These are phyloP conservation scores for Pollimyrus isidori DNA, from an alignment of 2,113 vertebrate genomes.

Conservation along the genomic window DNA sequence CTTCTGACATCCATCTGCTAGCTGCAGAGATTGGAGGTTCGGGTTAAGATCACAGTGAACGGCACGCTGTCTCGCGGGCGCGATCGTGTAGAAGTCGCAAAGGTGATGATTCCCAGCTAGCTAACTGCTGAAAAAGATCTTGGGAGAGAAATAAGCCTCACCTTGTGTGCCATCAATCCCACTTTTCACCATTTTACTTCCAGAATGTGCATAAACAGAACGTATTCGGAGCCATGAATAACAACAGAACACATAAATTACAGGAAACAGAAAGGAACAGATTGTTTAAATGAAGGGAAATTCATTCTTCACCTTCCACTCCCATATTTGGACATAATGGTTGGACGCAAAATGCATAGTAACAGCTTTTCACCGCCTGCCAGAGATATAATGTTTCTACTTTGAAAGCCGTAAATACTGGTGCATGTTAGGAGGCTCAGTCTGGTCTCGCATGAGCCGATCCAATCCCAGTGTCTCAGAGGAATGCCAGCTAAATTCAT, in stretches of 20 bases:
- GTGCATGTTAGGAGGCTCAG: conserved; percentile 12
- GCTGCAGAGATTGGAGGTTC: background rate
- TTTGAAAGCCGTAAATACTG: conserved; percentile 21
- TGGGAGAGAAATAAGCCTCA: background rate
- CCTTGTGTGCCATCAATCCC: background rate
- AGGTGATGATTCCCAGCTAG: background rate
- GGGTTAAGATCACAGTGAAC: conserved; percentile 10
- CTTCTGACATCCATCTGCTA: conserved; percentile 18
- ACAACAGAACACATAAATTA: background rate
- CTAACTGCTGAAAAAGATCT: background rate
- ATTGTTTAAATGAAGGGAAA: background rate
- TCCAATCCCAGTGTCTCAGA: conserved; percentile 29
- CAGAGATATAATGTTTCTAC: conserved; percentile 21
- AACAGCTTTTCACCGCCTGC: conserved; percentile 17
- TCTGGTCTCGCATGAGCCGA: conserved; percentile 31
- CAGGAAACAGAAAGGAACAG: background rate
- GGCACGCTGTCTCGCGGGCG: background rate
- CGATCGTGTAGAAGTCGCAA: background rate
- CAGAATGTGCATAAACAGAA: conserved; percentile 1
- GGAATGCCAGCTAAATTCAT: conserved; percentile 17
- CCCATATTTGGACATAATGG: background rate
- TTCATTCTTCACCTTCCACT: background rate
- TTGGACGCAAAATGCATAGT: background rate
- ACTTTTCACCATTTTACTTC: background rate
- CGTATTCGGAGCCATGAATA: background rate